phyloP scores from a whole-genome alignment of 1,140 invertebrate genomes.

The Calephelis nemesis region DNA sequence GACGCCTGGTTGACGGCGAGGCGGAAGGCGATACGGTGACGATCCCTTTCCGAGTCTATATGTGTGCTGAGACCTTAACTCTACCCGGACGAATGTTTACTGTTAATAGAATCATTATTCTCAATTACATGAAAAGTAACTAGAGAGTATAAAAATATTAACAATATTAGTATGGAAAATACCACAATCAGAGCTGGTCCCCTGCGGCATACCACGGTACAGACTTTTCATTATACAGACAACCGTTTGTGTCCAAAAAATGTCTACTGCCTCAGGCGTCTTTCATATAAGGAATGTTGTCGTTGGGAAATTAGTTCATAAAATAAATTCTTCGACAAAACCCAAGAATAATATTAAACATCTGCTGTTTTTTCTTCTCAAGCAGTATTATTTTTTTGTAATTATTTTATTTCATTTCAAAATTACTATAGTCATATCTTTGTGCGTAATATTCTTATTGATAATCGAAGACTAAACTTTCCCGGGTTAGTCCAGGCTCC shows the following conservation, averaged over 20 bases:
- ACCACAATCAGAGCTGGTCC: conserved; percentile 65
- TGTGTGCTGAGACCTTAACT: too few relatives aligned
- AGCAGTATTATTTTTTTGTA: background rate
- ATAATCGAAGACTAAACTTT: too few relatives aligned
- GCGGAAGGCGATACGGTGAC: too few relatives aligned
- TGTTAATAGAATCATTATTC: too few relatives aligned
- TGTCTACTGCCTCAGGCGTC: conserved; percentile 59
- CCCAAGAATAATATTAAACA: background rate
- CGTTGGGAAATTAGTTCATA: conserved; percentile 72
- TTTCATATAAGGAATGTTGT: conserved; percentile 73
- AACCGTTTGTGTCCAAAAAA: conserved; percentile 70
- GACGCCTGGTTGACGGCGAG: too few relatives aligned
- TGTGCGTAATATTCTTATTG: too few relatives aligned
- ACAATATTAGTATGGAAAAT: conserved; percentile 53
- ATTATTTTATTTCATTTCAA: background rate
- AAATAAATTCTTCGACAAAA: conserved; percentile 53
- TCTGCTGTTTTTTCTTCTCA: background rate
- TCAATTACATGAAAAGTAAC: too few relatives aligned
- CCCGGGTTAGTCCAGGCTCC: too few relatives aligned
- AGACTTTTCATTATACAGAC: conserved; percentile 73
- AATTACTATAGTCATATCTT: too few relatives aligned
- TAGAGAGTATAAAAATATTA: conserved; percentile 55
- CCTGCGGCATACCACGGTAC: conserved; percentile 66
- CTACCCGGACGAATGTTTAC: too few relatives aligned
- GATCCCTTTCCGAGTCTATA: too few relatives aligned